Evolutionary conservation across 2,797 vertebrate species (phyloP), one percentile per base, ranked within the genome.

Genomic region (Manis crassicaudata): DNA sequence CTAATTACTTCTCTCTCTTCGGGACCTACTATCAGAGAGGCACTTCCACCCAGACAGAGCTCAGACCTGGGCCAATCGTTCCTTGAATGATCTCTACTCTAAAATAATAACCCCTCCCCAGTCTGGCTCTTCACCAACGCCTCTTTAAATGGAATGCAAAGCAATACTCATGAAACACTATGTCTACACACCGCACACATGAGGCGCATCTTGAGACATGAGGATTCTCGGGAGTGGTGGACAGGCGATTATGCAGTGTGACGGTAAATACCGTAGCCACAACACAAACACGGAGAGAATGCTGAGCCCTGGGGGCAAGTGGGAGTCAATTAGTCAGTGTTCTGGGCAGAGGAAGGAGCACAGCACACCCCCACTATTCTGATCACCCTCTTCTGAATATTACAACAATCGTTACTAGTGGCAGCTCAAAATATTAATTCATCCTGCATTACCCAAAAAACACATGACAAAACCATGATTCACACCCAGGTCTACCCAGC

Each of bases 241-340:
- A 75, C 35, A n/a, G 76, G 18, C 68, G 11, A 27, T 7, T 18
- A 37, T 9, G 29, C 6, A 1, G 7, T 3, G 6, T 37, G 13
- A 2, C 3, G 27, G 7, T 7, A 46, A 63, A 21, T 1, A 12
- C 7, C 1, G 25, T 35, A 52, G 43, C 32, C 21, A 40, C 4
- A 14, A 63, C 1, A 17, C 0, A 2, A n/a, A 43, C 27, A 32
- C 16, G 2, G 11, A 80, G n/a, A 32, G 35, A 37, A 50, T 16
- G 25, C 6, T 20, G 7, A 43, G 77, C 14, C 50, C 83, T 32
- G 13, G 67, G 50, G 35, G 21, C 73, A 54, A 50, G 35, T 1
- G 1, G 23, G 23, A 68, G 29, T 20, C 25, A 1, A 46, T 4
- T 10, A 2, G 5, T 25, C 40, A 54, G 50, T 2, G 1, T 16